phyloP scores from a whole-genome alignment of 2,113 vertebrate genomes.

The Dasyurus viverrinus region DNA sequence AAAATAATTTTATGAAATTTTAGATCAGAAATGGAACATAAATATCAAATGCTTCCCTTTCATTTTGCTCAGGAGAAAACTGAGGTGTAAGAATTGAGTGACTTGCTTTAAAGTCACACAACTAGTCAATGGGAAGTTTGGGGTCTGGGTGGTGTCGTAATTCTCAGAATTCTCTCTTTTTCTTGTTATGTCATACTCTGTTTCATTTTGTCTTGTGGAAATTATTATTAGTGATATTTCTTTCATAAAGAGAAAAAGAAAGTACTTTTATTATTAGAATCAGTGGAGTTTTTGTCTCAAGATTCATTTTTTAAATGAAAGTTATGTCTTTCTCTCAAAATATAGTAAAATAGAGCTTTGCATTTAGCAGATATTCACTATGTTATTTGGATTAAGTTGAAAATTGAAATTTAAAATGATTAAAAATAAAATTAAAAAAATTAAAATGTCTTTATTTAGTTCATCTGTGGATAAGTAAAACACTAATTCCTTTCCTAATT shows the following conservation, averaged over 20 bases:
- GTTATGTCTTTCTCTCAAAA: not conserved
- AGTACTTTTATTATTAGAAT: not conserved
- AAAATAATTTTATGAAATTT: conserved; percentile 3
- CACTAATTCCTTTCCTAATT: not conserved
- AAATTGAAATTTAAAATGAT: not conserved
- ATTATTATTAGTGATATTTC: not conserved
- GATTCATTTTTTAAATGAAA: not conserved
- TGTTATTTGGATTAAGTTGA: not conserved
- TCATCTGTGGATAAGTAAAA: not conserved
- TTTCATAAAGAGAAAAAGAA: not conserved
- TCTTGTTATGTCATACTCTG: not conserved
- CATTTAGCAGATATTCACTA: not conserved
- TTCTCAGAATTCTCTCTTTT: not conserved
- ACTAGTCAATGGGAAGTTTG: not conserved
- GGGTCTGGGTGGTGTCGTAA: not conserved
- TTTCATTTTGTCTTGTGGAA: not conserved
- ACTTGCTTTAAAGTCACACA: too few relatives aligned
- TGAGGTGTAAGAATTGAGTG: not conserved
- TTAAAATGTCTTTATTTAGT: too few relatives aligned
- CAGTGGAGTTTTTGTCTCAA: not conserved
- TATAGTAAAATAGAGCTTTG: not conserved
- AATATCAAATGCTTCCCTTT: not conserved
- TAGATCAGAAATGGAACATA: not conserved
- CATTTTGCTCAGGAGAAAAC: not conserved
- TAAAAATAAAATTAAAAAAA: too few relatives aligned